Evolutionary conservation across 2,888 invertebrate genomes (phyloP).

Genomic region (Sphaerophoria rueppellii): DNA sequence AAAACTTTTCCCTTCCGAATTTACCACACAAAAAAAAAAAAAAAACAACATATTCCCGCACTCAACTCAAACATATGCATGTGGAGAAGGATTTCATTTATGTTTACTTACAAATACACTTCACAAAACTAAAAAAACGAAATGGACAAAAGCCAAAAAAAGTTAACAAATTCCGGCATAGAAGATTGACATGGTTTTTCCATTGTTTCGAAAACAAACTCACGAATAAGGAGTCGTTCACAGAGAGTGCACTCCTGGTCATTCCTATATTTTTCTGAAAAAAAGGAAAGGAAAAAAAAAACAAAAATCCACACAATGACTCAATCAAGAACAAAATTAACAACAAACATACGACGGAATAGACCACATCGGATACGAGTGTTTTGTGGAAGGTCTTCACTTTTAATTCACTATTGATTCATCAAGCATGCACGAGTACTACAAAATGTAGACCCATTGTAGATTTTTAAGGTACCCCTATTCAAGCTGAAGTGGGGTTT

Average conservation of each 20-base stretch:
- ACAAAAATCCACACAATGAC: constrained; percentile 1
- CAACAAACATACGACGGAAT: background rate
- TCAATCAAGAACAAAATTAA: constrained; percentile 28
- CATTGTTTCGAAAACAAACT: constrained; percentile 58
- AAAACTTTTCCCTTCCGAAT: background rate
- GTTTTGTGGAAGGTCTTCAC: constrained; percentile 38
- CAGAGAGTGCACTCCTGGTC: constrained; percentile 14
- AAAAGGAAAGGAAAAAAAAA: background rate
- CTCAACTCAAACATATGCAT: background rate
- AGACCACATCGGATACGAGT: background rate
- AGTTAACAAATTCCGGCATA: constrained; percentile 24
- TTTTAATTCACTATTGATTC: constrained; percentile 62
- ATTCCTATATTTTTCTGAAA: background rate
- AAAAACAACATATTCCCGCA: background rate
- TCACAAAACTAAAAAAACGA: background rate
- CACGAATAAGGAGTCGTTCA: constrained; percentile 36
- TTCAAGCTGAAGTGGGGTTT: background rate
- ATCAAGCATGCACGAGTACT: background rate
- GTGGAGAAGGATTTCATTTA: background rate
- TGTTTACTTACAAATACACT: background rate
- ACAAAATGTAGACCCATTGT: background rate
- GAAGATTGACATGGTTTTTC: constrained; percentile 61
- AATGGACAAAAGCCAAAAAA: constrained; percentile 8
- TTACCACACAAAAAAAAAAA: background rate
- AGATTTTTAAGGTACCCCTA: background rate